Evolutionary conservation across 2,888 invertebrate genomes (phyloP).

Genomic region (Nemotelus nigrinus): DNA sequence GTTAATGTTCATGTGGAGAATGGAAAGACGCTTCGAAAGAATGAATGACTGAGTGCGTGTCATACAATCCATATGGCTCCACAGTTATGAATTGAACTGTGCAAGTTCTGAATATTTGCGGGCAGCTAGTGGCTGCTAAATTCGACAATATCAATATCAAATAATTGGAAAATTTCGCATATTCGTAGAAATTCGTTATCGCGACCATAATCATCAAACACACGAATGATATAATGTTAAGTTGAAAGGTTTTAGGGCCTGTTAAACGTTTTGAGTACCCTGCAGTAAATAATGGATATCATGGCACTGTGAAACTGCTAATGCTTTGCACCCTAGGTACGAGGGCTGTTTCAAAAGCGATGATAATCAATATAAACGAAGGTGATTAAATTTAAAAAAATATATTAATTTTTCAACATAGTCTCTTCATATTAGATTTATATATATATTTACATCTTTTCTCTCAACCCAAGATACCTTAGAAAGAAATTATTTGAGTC

Average conservation of each 20-base stretch:
- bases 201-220: slow-evolving; percentile 13
- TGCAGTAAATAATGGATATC: not conserved
- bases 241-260: slow-evolving; percentile 7
- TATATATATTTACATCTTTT: too few relatives aligned
- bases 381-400: too few relatives aligned
- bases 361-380: too few relatives aligned
- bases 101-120: too few relatives aligned
- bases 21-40: not conserved
- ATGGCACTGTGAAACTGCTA: not conserved
- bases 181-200: slow-evolving; percentile 24
- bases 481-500: too few relatives aligned
- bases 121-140: not conserved
- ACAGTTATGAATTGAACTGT: too few relatives aligned
- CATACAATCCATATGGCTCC: not conserved
- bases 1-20: slow-evolving; percentile 18
- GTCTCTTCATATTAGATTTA: too few relatives aligned
- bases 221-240: slow-evolving; percentile 13
- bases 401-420: too few relatives aligned
- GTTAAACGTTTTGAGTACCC: not conserved
- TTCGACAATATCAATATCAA: slow-evolving; percentile 24
- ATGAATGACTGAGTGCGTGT: not conserved
- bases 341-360: too few relatives aligned
- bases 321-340: too few relatives aligned
- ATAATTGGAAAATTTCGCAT: slow-evolving; percentile 24
- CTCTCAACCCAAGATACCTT: too few relatives aligned